phyloP scores from a whole-genome alignment of 2,888 invertebrate genomes.

The Erebia ligea region DNA sequence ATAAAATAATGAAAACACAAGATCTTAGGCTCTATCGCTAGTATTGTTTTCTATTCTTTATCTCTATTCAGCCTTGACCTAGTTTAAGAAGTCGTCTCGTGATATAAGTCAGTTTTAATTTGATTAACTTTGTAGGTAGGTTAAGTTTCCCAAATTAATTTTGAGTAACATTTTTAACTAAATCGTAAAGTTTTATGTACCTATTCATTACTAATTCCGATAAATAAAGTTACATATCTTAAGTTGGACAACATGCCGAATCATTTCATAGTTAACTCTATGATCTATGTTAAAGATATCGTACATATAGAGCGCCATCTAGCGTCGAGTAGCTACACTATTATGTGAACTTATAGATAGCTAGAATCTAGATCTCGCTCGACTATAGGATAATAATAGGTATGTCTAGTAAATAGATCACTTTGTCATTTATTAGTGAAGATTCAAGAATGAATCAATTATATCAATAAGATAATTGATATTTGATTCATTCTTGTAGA shows the following conservation, averaged over 20 bases:
- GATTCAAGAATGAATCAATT: no score
- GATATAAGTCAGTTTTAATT: slow-evolving; percentile 45
- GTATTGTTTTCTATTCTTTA: slow-evolving; percentile 34
- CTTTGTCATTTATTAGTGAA: no score
- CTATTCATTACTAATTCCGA: no score
- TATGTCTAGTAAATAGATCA: neutral
- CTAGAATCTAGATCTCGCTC: neutral
- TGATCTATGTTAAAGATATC: neutral
- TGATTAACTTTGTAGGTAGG: neutral
- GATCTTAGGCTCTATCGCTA: slow-evolving; percentile 19
- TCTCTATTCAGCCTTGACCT: slow-evolving; percentile 63
- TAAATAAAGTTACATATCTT: no score
- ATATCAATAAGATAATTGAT: no score
- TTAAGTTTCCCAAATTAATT: neutral
- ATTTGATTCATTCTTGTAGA: no score
- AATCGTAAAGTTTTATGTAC: no score
- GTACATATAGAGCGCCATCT: slow-evolving; percentile 4
- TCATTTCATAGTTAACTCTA: neutral
- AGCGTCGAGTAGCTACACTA: slow-evolving; percentile 7
- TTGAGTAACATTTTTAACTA: neutral
- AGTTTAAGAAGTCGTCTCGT: slow-evolving; percentile 58
- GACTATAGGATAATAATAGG: no score
- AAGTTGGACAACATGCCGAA: neutral
- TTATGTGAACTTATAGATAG: neutral
- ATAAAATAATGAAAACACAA: neutral